Evolutionary conservation across 2,113 vertebrate species (phyloP), one percentile per base, ranked within the genome.

Genomic region (Platichthys flesus): DNA sequence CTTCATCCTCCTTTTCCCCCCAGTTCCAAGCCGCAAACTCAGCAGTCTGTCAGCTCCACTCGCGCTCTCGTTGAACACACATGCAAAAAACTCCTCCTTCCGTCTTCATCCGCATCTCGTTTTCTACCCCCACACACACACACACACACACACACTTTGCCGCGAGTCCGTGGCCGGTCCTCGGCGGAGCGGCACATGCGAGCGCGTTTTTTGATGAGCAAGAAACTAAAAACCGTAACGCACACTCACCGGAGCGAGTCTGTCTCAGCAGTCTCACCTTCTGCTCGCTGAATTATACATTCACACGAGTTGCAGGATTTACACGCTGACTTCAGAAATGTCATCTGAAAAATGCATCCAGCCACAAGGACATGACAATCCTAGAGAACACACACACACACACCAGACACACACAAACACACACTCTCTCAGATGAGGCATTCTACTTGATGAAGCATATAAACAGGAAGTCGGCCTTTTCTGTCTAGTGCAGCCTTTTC

Each of bases 1-100:
- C 82, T 86, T 84, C 73, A 79, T 86, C 85, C 78, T 72, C 71
- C 71, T 79, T 79, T 76, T 59, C 67, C 62, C 67, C 69, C 67
- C 67, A 82, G 78, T 84, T 82, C 76, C 63, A 62, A 79, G 79
- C 78, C 85, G 91, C 90, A 87, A 75, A 84, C 80, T 92, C 91
- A 90, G 90, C 92, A 90, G 69, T 85, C 77, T 90, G 87, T 89
- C 87, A 79, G 52, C 82, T 89, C 76, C 69, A 57, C 82, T 90
- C n/a, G 23, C 67, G 64, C 63, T 82, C 75, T 51, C 15, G 51
- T 8, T 54, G 71, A 81, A 74, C 47, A 73, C 82, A 73, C 80
- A 82, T 71, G 57, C 82, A 81, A 83, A 74, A 81, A 83, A 74
- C 76, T 52, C 60, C 40, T 24, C 57, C 64, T 64, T 81, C 63